Conservation (phyloP, 2,113 vertebrate genomes). For the Uria aalge region DNA sequence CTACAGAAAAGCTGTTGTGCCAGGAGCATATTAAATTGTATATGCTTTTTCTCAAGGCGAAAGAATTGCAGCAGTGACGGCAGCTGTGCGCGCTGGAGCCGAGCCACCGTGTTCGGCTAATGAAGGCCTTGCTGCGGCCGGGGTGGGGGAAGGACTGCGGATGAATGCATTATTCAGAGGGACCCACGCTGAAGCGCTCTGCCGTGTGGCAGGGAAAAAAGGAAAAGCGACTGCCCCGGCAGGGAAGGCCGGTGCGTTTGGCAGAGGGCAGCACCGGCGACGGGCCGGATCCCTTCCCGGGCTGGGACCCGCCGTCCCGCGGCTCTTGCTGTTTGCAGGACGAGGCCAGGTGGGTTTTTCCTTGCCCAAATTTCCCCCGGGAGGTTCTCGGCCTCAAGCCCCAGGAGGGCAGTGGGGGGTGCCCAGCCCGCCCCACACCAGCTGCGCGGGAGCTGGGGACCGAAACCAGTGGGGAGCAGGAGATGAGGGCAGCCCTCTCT, state of each 20-base stretch:
- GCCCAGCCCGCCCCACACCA: background rate
- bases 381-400: background rate
- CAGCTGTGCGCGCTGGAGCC: slow-evolving; percentile 63
- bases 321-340: background rate
- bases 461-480: background rate
- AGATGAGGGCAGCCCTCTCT: rapidly evolving
- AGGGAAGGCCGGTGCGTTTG: background rate
- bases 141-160: slow-evolving; percentile 42
- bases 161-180: slow-evolving; percentile 62
- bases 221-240: rapidly evolving
- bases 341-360: background rate
- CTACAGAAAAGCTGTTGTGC: slow-evolving; percentile 58
- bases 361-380: background rate
- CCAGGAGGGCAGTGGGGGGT: background rate
- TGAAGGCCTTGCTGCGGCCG: slow-evolving; percentile 35
- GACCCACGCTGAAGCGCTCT: slow-evolving; percentile 17
- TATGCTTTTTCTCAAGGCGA: slow-evolving; percentile 68
- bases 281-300: background rate
- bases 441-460: too few relatives aligned
- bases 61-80: slow-evolving; percentile 66
- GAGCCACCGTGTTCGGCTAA: slow-evolving; percentile 18
- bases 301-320: background rate
- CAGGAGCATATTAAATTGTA: slow-evolving; percentile 70
- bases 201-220: background rate
- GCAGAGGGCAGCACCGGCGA: background rate